Evolutionary conservation across 2,113 vertebrate genomes (phyloP), one percentile per base, ranked within the genome.

Genomic region (Fregetta grallaria): DNA sequence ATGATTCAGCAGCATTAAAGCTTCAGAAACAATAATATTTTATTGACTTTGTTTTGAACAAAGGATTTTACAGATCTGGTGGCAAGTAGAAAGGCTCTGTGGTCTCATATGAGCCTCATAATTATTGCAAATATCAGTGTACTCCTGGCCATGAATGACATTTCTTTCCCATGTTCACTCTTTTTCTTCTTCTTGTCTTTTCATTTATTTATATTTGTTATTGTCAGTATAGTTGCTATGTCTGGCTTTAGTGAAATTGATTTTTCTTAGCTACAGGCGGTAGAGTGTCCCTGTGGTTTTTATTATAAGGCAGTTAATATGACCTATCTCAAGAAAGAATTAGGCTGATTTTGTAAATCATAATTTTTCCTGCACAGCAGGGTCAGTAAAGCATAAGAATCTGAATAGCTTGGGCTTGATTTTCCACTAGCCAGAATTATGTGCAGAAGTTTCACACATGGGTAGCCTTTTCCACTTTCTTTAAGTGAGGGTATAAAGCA

Each of bases 151-250:
- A 80, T 79, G 91, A 73, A 61, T 75, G 53, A 47, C 22, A 34
- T 95, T 96, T 83, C 26, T 92, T 72, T 80, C 72, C 42, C 16
- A 13, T n/a, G 17, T 73, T 88, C 50, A 5, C n/a, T 93, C 26
- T 68, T 94, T 56, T 76, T 79, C 79, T 95, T 83, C 55, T 83
- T 81, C 11, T 76, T 79, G 47, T 76, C 74, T 93, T 86, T 71
- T 93, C 78, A 86, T 94, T 94, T 91, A 94, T 97, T 95, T 95
- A 7, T 91, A 79, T 94, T 91, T 94, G 82, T 50, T 91, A 70
- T 83, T 92, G 75, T 88, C 92, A 72, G 70, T 67, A 59, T 10
- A n/a, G 55, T 89, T 85, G 88, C 83, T 92, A 10, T 42, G 45
- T 80, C 67, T 91, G 59, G 59, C 71, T 92, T 90, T 7, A 77